Evolutionary conservation across 2,888 invertebrate species (phyloP).

Genomic region (Opisthograptis luteolata): DNA sequence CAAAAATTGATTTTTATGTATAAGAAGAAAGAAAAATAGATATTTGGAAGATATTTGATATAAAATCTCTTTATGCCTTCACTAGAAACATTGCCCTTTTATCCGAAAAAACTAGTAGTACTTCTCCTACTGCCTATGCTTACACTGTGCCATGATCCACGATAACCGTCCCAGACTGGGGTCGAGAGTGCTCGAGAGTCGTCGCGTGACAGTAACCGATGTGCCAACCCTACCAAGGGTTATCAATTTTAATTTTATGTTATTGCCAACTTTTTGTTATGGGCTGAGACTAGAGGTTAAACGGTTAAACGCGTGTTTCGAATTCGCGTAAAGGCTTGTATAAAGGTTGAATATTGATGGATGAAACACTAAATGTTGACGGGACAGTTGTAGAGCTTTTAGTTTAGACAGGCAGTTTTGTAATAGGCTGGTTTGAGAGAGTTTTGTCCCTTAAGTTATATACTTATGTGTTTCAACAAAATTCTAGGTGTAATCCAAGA

Average conservation of each 20-base stretch:
- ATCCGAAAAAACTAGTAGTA: too few relatives aligned
- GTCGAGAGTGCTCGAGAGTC: not conserved
- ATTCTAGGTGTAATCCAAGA: too few relatives aligned
- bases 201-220: constrained; percentile 19
- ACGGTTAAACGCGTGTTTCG: constrained; percentile 14
- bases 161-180: not conserved
- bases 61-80: too few relatives aligned
- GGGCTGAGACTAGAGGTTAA: constrained; percentile 13
- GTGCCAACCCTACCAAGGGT: constrained; percentile 14
- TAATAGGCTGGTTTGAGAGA: too few relatives aligned
- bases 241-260: constrained; percentile 27
- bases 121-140: not conserved
- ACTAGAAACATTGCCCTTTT: too few relatives aligned
- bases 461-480: too few relatives aligned
- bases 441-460: too few relatives aligned
- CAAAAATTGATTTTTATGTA: too few relatives aligned
- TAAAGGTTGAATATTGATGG: constrained; percentile 7
- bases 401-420: too few relatives aligned
- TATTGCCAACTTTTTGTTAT: constrained; percentile 22
- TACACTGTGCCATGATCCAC: constrained; percentile 5
- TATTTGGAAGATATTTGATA: too few relatives aligned
- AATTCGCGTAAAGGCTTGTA: constrained; percentile 7
- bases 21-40: too few relatives aligned
- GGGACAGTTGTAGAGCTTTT: not conserved
- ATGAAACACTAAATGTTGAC: not conserved